Base-by-base conservation (phyloP, 2,888 invertebrate species). In the Sinopyrophorus schimmeli region DNA sequence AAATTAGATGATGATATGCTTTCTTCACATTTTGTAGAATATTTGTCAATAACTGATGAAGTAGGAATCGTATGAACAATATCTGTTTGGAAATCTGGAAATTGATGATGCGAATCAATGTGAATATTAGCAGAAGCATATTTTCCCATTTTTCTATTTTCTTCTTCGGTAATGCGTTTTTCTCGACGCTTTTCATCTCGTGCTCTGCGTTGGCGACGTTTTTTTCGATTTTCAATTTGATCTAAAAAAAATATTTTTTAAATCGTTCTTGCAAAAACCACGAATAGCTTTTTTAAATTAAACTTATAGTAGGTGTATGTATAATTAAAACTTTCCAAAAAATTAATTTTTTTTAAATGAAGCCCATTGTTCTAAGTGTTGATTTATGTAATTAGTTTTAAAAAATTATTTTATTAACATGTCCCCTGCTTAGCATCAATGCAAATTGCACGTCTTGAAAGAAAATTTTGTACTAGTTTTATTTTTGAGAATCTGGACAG, bases 121-220 rank as follows among this genome's bases (percentile, higher is more conserved):
- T 85, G 83, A 20, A 84, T 77, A 16, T 80, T 75, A 24, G 80
- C 68, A 60, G 79, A 66, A 41, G 83, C 70, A 69, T 83, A 74
- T 76, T 83, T 75, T 62, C 90, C 84, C 82, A 89, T 79, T 68
- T 78, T 74, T 65, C 82, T 77, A 72, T 89, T 80, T 73, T 88
- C 86, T 57, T 86, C 82, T 54, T 81, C 82, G 41, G 80, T 83
- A 53, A 86, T 86, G n/a, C 84, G 82, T 54, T 84, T 85, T 66
- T 92, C 92, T 2, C 89, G 81, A 18, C 84, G 83, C 14, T 81
- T 81, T 67, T 95, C 95, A 9, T 91, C 89, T 5, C 86, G 81
- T 26, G 83, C 85, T 14, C 83, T 79, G 4, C 84, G 83, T 28
- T 83, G 82, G 3, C 95, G 82, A 7, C 77, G 73, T 31, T 81